Evolutionary conservation across 2,888 invertebrate genomes (phyloP).

Genomic region (Apantesis nais): DNA sequence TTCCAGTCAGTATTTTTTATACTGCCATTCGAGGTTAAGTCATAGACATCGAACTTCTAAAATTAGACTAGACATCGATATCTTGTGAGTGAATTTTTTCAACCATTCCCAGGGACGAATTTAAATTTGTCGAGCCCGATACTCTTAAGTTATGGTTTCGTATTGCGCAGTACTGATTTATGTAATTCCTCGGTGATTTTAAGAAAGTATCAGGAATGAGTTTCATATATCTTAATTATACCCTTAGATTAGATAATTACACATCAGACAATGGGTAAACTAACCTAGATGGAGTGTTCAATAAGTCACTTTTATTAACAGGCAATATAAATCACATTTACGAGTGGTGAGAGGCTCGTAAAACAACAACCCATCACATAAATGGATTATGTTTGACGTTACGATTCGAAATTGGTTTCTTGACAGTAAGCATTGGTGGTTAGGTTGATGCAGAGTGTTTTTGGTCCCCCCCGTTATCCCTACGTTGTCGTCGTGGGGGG

Average conservation of each 20-base stretch:
- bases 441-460: neutral
- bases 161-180: neutral
- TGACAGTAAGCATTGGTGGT: neutral
- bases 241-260: neutral
- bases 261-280: neutral
- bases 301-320: slow-evolving; percentile 19
- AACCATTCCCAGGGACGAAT: neutral
- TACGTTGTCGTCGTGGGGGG: no score
- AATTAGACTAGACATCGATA: neutral
- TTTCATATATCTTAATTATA: neutral
- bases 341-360: slow-evolving; percentile 26
- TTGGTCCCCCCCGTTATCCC: no score
- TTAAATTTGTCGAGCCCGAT: neutral
- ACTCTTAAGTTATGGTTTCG: no score
- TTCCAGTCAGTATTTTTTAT: neutral
- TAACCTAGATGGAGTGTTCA: slow-evolving; percentile 11
- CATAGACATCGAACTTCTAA: neutral
- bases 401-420: slow-evolving; percentile 32
- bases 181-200: neutral
- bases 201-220: neutral
- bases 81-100: neutral
- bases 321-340: slow-evolving; percentile 32
- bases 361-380: slow-evolving; percentile 25
- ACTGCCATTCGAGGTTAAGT: neutral
- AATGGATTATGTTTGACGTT: slow-evolving; percentile 39